Evolutionary conservation across 2,888 invertebrate species (phyloP).

Genomic region (Stegophylla sp.): DNA sequence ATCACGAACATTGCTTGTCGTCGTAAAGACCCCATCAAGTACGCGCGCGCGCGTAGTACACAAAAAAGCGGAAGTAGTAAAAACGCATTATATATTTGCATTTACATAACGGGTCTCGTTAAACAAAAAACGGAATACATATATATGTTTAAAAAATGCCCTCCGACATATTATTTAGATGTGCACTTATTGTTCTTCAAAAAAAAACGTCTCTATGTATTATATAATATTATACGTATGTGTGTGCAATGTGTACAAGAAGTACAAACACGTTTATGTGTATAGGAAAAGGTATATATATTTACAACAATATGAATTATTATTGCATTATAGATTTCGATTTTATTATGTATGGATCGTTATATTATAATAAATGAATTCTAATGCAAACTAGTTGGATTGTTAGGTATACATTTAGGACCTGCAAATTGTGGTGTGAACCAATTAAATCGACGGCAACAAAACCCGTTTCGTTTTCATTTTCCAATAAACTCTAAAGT

Average conservation of each 20-base stretch:
- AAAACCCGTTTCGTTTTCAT: no score
- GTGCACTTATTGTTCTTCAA: conserved; percentile 56
- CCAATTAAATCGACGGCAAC: neutral
- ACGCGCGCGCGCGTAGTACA: no score
- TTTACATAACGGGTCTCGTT: conserved; percentile 59
- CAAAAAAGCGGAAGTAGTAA: conserved; percentile 58
- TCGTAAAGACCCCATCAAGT: conserved; percentile 56
- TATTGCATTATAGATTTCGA: no score
- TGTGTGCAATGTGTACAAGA: neutral
- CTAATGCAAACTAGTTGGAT: no score
- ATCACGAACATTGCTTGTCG: conserved; percentile 59
- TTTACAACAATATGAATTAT: no score
- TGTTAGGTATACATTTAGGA: no score
- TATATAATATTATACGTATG: neutral
- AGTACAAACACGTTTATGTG: neutral
- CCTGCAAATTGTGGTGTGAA: neutral
- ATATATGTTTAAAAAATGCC: neutral
- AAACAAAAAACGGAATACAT: conserved; percentile 30
- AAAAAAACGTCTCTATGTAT: conserved; percentile 30
- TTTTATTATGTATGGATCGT: no score
- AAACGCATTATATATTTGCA: conserved; percentile 59
- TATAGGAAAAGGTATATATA: neutral
- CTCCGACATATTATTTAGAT: conserved; percentile 48
- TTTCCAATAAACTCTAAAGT: no score
- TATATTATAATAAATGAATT: neutral